Percentiles rank a stretch among this genome's conserved stretches.
Conservation (phyloP, 2,888 invertebrate genomes). For the Dusona sp. region DNA sequence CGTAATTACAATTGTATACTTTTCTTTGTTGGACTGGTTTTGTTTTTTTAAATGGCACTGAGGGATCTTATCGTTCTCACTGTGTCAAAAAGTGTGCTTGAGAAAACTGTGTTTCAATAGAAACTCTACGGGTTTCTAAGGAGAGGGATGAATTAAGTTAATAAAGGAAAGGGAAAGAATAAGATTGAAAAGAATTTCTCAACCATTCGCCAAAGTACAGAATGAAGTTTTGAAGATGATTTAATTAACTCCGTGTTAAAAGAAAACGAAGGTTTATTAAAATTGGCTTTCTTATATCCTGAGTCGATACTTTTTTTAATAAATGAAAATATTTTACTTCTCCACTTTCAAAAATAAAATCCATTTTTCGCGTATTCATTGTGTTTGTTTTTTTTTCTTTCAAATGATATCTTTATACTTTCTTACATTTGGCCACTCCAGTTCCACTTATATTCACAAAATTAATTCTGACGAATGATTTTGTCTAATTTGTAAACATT, state of each 20-base stretch:
- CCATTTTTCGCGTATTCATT: not conserved
- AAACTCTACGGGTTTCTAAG: not conserved
- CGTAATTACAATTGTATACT: not conserved
- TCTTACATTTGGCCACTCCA: no score
- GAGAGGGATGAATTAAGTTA: not conserved
- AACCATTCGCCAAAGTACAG: not conserved
- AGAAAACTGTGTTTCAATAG: constrained; percentile 1
- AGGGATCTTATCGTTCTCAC: not conserved
- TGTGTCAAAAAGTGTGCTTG: constrained; percentile 3
- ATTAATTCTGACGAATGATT: not conserved
- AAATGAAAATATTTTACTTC: not conserved
- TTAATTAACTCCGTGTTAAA: not conserved
- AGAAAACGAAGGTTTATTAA: not conserved
- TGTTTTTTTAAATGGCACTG: not conserved
- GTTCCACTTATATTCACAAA: no score
- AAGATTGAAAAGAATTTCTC: not conserved
- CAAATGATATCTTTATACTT: not conserved
- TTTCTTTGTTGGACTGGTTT: not conserved
- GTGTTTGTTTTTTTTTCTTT: not conserved
- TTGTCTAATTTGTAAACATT: not conserved
- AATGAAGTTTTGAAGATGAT: not conserved
- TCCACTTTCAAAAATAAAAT: not conserved
- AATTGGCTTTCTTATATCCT: not conserved
- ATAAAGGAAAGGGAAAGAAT: not conserved
- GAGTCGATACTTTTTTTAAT: not conserved